A percentile compares a stretch with the other conserved stretches of the same genome.
These are phyloP conservation scores for Chironomus riparius DNA, from an alignment of 2,888 invertebrate species.

Conservation along the genomic window DNA sequence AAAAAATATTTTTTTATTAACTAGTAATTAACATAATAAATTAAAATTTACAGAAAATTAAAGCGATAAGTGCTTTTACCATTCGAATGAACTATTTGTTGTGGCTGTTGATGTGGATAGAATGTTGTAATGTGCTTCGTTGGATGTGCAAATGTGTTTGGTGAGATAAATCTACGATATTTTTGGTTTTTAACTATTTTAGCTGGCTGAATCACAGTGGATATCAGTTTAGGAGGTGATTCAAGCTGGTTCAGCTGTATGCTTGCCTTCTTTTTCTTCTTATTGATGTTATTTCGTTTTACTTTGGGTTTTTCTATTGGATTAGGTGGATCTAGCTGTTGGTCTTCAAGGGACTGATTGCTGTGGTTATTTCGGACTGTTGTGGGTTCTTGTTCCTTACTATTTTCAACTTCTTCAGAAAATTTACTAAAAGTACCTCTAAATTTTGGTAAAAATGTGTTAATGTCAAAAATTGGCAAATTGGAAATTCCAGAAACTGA, in stretches of 20 bases:
- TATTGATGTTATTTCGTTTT: background rate
- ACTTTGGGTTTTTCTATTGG: background rate
- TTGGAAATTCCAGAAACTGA: background rate
- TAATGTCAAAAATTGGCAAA: constrained; percentile 14
- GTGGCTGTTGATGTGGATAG: background rate
- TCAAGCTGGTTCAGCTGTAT: no score
- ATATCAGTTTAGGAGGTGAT: background rate
- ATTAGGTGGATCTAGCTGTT: background rate
- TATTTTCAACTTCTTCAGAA: background rate
- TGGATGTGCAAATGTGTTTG: constrained; percentile 8
- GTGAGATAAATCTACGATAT: background rate
- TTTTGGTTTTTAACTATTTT: background rate
- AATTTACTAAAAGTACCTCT: background rate
- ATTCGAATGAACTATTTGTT: background rate
- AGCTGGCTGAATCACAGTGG: background rate
- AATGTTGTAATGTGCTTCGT: background rate
- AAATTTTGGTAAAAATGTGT: constrained; percentile 11
- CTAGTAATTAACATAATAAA: background rate
- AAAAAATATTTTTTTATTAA: constrained; percentile 14
- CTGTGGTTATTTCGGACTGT: background rate
- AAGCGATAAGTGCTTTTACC: constrained; percentile 5
- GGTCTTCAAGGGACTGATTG: background rate
- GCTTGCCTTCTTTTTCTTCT: background rate
- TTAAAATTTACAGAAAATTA: constrained; percentile 6
- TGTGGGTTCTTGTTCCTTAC: background rate